Base-by-base conservation (phyloP, 2,888 invertebrate genomes). In the Pollenia angustigena region DNA sequence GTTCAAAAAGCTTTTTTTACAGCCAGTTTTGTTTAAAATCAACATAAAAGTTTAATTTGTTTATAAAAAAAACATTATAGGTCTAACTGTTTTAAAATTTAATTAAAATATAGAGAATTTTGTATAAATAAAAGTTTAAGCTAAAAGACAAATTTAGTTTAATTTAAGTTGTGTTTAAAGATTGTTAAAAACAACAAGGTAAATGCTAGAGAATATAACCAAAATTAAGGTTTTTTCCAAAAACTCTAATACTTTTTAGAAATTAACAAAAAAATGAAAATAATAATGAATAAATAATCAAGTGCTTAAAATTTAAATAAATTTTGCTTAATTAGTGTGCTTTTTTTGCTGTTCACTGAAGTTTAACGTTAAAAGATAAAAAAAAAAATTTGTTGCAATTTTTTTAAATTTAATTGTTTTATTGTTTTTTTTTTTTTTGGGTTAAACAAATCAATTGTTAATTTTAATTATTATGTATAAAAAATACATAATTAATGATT, bases 61-160 rank as follows among this genome's bases (percentile, higher is more conserved):
- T 56, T 40, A 18, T 58, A 18, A 0, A 64, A 44, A 69, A 8
- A 58, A 62, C 14, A 48, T 66, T 16, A 50, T 50, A 44, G 44
- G 68, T 80, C 46, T 46, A 68, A 60, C 50, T 85, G 12, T 80
- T 72, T 50, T 52, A 66, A 48, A 66, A 68, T 79, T 54, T 48
- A 50, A 32, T 64, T 60, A 56, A 44, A 54, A 76, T 50, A 79
- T 56, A 56, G 64, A 75, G 80, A 85, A 82, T 82, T 82, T 80
- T 82, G 66, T 85, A 85, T 87, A 87, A 82, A 85, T 81, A 82
- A 79, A 82, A 54, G 81, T 44, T 78, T 14, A 80, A 75, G 69
- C 76, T 32, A 81, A 66, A 87, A 81, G 48, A 72, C 50, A 81
- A 81, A 78, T 74, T 87, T 81, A 87, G 87, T 87, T 84, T 87